phyloP scores from a whole-genome alignment of 2,113 vertebrate genomes.

The Ptilonorhynchus violaceus region DNA sequence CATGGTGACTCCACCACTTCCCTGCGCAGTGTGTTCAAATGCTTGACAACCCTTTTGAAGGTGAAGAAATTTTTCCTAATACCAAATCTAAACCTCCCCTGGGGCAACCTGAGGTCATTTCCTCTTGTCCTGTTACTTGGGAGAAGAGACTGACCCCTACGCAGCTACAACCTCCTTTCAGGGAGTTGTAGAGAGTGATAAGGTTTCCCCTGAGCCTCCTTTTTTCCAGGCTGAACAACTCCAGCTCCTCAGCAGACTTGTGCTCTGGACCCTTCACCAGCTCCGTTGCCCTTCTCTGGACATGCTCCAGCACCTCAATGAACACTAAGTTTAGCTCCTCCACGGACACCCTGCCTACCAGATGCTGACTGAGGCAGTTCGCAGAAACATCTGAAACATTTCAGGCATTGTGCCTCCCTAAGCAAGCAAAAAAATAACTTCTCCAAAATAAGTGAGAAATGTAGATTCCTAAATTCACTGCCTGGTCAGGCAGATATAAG shows the following conservation, averaged over 20 bases:
- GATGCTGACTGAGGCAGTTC: background rate
- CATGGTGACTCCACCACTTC: background rate
- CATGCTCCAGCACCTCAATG: background rate
- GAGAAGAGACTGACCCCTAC: background rate
- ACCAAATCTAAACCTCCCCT: background rate
- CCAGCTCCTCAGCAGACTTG: background rate
- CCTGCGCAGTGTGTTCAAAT: background rate
- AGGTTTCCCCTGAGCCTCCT: background rate
- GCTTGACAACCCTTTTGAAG: background rate
- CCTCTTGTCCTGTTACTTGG: background rate
- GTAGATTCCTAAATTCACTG: background rate
- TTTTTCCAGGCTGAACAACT: background rate
- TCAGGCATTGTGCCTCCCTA: background rate
- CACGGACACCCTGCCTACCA: background rate
- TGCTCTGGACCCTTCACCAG: background rate
- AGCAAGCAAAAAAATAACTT: background rate
- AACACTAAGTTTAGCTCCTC: background rate
- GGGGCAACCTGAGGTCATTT: background rate
- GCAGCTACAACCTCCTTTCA: background rate
- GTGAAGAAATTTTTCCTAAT: background rate
- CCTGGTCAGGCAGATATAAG: background rate
- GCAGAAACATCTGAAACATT: background rate
- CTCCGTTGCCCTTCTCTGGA: background rate
- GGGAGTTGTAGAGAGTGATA: background rate
- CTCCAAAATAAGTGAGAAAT: background rate